Conservation (phyloP, 2,797 vertebrate species). For the Chaunax sp. region DNA sequence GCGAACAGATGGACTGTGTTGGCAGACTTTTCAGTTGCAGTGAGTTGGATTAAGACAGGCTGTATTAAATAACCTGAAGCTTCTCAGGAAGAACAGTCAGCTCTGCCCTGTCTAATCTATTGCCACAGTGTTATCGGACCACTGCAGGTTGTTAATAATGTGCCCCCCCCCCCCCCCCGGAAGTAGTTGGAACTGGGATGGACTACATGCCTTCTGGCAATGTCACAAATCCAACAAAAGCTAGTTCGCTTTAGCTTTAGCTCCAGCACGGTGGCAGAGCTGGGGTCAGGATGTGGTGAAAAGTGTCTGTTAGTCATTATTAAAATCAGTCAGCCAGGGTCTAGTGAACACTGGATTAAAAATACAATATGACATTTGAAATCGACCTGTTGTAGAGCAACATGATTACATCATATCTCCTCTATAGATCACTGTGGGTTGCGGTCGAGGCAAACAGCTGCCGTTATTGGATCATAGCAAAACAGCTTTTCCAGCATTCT, state of each 20-base stretch:
- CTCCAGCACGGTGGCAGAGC: constrained; percentile 2
- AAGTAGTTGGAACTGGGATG: constrained; percentile 19
- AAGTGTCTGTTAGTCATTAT: constrained; percentile 16
- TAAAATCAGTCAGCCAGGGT: constrained; percentile 2
- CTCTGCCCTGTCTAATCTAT: constrained; percentile 65
- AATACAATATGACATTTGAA: neutral
- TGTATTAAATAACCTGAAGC: constrained; percentile 67
- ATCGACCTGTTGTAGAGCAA: no score
- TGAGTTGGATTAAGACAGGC: constrained; percentile 72
- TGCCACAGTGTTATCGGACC: constrained; percentile 67
- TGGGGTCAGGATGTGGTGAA: constrained; percentile 14
- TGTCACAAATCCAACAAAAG: constrained; percentile 30
- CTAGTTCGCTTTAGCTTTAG: constrained; percentile 37
- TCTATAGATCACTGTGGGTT: no score
- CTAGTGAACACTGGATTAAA: constrained; percentile 17
- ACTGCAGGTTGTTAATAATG: constrained; percentile 73
- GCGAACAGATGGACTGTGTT: constrained; percentile 59
- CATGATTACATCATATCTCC: no score
- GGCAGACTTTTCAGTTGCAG: constrained; percentile 46
- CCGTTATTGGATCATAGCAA: no score
- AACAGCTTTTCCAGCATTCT: no score
- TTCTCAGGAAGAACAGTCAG: constrained; percentile 62
- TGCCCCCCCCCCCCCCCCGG: neutral
- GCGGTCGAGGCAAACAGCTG: no score
- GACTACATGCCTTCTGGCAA: constrained; percentile 18